Evolutionary conservation across 1,140 invertebrate species (phyloP), one percentile per base, ranked within the genome.

Genomic region (Formica selysi): DNA sequence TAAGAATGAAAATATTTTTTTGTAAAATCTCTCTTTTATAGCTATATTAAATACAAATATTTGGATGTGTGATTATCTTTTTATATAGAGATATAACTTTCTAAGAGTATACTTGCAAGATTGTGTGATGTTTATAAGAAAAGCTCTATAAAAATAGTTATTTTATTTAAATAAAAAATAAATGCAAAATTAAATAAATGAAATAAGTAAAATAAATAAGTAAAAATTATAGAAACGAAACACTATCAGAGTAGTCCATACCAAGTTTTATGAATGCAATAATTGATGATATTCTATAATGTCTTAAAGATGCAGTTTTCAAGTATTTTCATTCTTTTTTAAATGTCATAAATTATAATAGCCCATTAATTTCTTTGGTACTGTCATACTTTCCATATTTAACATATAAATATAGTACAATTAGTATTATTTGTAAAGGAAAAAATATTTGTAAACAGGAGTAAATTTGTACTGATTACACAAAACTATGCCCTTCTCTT

Each of bases 1-100:
- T 48, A 88, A 90, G 86, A 90, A 90, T 90, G 71, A 90, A 89
- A 89, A 90, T 90, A 90, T 59, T 86, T 84, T 22, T 78, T 86
- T 68, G n/a, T 70, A 73, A 44, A 83, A 48, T 29, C 11, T 57
- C 3, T 36, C 3, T 19, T 32, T 36, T 6, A 16, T 19, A 44
- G 19, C 59, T 59, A 13, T 81, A 44, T 61, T 10, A 59, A 71
- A 59, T 38, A 44, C 13, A 32, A 26, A 32, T 81, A 26, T 38
- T 8, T 44, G 26, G 6, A 61, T 80, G 44, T 80, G n/a, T 80
- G 44, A 81, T 62, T n/a, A 38, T 61, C 19, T n/a, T 1, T 73
- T 10, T 16, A 61, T 48, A 65, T 22, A 68, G 13, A 57, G 36
- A 68, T 68, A n/a, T 8, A 13, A 80, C 68, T 80, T 7, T 79